These are phyloP conservation scores for Falco naumanni DNA, from an alignment of 2,797 vertebrate species.

Conservation along the genomic window DNA sequence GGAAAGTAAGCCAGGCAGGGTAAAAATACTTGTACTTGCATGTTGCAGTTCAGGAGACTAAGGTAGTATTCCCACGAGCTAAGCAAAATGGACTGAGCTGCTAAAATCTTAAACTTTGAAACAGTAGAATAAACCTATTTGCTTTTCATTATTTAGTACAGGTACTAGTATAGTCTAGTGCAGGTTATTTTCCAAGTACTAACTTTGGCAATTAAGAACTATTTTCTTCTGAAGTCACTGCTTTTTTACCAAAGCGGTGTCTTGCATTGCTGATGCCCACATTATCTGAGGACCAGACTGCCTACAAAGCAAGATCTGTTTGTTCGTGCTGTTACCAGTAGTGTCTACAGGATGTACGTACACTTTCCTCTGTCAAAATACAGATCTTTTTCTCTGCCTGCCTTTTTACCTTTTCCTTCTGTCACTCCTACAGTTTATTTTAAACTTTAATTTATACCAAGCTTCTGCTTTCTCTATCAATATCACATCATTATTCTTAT, in stretches of 20 bases:
- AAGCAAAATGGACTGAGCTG: neutral
- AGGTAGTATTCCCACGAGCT: neutral
- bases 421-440: conserved; percentile 56
- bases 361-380: neutral
- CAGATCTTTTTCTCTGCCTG: neutral
- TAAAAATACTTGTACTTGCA: neutral
- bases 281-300: neutral
- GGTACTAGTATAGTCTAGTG: no score
- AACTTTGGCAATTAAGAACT: neutral
- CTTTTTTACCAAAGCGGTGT: neutral
- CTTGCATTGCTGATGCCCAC: neutral
- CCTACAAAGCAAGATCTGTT: neutral
- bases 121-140: neutral
- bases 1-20: neutral
- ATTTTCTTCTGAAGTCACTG: neutral
- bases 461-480: conserved; percentile 66
- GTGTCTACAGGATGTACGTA: neutral
- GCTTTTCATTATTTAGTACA: neutral
- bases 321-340: neutral
- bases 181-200: neutral
- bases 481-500: conserved; percentile 73
- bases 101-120: neutral
- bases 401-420: conserved; percentile 51
- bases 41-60: neutral
- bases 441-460: conserved; percentile 60